Evolutionary conservation across 2,888 invertebrate genomes (phyloP).

Genomic region (Bombylius discolor): DNA sequence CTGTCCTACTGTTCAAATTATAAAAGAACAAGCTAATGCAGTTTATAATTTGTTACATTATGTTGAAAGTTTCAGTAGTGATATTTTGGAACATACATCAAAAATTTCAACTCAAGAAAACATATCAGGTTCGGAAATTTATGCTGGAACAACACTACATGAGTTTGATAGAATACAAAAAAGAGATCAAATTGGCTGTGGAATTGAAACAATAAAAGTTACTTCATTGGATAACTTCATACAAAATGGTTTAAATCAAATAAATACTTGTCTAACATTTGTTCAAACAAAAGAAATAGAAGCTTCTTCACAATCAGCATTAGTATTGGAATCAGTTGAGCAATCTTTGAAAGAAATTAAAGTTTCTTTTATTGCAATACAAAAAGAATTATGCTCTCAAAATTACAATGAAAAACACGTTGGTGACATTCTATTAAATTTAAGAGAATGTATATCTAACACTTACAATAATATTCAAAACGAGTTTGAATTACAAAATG

Average conservation of each 20-base stretch:
- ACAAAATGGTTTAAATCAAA: constrained; percentile 28
- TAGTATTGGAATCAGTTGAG: not conserved
- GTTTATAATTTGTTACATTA: constrained; percentile 21
- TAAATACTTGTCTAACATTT: constrained; percentile 23
- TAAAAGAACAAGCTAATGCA: constrained; percentile 18
- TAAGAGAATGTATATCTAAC: constrained; percentile 32
- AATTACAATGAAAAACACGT: constrained; percentile 14
- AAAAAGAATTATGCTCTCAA: constrained; percentile 11
- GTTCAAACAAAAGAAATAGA: not conserved
- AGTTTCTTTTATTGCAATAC: constrained; percentile 15
- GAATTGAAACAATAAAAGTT: constrained; percentile 7
- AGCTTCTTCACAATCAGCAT: not conserved
- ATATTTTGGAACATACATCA: constrained; percentile 37
- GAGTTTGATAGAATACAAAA: constrained; percentile 13
- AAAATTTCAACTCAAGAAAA: constrained; percentile 46
- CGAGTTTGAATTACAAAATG: constrained; percentile 16
- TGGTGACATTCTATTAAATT: constrained; percentile 23
- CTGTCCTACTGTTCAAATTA: constrained; percentile 16
- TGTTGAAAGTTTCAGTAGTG: constrained; percentile 25
- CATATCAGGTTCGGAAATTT: constrained; percentile 44
- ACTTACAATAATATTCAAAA: constrained; percentile 28
- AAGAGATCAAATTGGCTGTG: constrained; percentile 11
- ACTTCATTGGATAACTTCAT: constrained; percentile 18
- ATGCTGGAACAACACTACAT: constrained; percentile 29
- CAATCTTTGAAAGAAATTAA: constrained; percentile 22